A percentile compares a stretch with the other conserved stretches of the same genome.
phyloP scores from a whole-genome alignment of 2,888 invertebrate species.

The Unio delphinus region DNA sequence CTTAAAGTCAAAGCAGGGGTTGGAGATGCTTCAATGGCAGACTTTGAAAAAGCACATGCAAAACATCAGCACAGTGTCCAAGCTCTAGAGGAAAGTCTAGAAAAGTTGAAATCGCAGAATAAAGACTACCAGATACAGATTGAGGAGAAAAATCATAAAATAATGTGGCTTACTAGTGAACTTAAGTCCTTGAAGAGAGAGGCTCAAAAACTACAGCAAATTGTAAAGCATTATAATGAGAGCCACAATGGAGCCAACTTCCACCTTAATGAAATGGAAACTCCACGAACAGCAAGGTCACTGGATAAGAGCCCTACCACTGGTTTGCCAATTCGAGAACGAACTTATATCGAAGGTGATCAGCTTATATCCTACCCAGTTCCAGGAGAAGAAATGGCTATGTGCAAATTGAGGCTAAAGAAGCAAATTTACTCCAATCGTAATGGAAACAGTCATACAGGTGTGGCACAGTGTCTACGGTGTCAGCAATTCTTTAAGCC shows the following conservation, averaged over 20 bases:
- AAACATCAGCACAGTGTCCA: constrained; percentile 30
- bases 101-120: constrained; percentile 35
- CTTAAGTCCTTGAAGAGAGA: constrained; percentile 40
- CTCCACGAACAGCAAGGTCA: constrained; percentile 6
- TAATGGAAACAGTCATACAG: constrained; percentile 32
- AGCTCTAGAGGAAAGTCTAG: constrained; percentile 35
- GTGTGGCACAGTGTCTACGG: constrained; percentile 56
- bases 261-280: constrained; percentile 47
- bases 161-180: constrained; percentile 44
- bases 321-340: constrained; percentile 21
- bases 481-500: constrained; percentile 57
- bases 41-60: constrained; percentile 21
- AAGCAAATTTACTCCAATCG: constrained; percentile 37
- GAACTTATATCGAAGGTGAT: constrained; percentile 55
- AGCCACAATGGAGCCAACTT: constrained; percentile 47
- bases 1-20: constrained; percentile 36
- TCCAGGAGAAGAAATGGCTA: constrained; percentile 42
- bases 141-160: constrained; percentile 34
- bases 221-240: constrained; percentile 53
- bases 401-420: constrained; percentile 46
- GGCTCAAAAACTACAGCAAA: constrained; percentile 43
- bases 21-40: constrained; percentile 19
- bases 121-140: constrained; percentile 29
- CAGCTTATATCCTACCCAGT: constrained; percentile 41
- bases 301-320: constrained; percentile 4